Evolutionary conservation across 2,888 invertebrate species (phyloP), one percentile per base, ranked within the genome.

Genomic region (Cepaea hortensis): DNA sequence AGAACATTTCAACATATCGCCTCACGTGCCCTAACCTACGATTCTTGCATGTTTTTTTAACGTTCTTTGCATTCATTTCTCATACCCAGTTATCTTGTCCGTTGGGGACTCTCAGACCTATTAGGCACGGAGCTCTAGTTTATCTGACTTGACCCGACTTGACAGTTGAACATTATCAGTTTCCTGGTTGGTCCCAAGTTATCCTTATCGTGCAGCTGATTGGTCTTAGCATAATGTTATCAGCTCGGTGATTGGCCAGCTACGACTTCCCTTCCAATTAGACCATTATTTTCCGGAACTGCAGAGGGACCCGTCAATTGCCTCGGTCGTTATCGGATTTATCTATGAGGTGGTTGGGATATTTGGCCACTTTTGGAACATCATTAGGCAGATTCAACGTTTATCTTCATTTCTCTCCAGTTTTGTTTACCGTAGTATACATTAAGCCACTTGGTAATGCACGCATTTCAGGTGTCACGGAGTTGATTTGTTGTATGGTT

Each of bases 241-340:
- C 83, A 73, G 55, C 73, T 55, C 75, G 76, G 55, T 76, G 76
- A 84, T 75, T 84, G 84, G 84, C 75, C 76, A 84, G 84, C 84
- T 84, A 76, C 72, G 55, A 61, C 76, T 75, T 84, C 76, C 72
- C 76, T 48, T 83, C 73, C 83, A 83, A 75, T 73, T 83, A 83
- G 75, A 61, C 46, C 46, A 84, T 75, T 76, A 84, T 55, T 76
- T 20, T 35, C 46, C 76, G 20, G 76, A 75, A 73, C 3, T n/a
- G 55, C 72, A 35, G 35, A 20, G 23, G 23, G 50, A 72, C 48
- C 70, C n/a, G 81, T 68, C 46, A 65, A 70, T 18, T 65, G 50
- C 68, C 70, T 13, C 20, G 15, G 81, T 81, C 68, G 48, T 81
- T 48, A 81, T 48, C 70, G 23, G 48, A 13, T 79, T 23, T 79